A percentile compares a stretch with the other conserved stretches of the same genome.
Evolutionary conservation across 1,140 invertebrate genomes (phyloP).

Genomic region (Stegodyphus dumicola): DNA sequence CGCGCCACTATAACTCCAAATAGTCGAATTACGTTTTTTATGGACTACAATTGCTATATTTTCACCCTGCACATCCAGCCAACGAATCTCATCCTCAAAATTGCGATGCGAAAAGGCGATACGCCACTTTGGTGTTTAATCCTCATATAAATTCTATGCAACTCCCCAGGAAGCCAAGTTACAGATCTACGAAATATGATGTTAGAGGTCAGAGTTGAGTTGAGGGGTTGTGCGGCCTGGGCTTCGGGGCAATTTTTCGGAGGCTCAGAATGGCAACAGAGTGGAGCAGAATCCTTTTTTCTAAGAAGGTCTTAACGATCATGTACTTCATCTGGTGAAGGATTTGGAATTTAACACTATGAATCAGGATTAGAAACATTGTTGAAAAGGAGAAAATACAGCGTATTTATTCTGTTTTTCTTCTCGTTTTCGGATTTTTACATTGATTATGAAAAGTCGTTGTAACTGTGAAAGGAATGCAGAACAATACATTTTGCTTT

Average conservation of each 20-base stretch:
- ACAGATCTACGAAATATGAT: conserved; percentile 18
- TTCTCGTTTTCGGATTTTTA: too few relatives aligned
- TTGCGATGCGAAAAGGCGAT: not conserved
- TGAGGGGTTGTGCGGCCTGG: not conserved
- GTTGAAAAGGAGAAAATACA: too few relatives aligned
- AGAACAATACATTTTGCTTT: too few relatives aligned
- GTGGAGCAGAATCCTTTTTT: not conserved
- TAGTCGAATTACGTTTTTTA: not conserved
- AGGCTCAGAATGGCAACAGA: not conserved
- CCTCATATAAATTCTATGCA: conserved; percentile 28
- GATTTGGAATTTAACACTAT: not conserved
- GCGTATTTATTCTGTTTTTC: too few relatives aligned
- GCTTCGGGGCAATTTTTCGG: not conserved
- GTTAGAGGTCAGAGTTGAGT: conserved; percentile 39
- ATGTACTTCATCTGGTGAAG: not conserved
- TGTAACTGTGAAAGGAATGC: too few relatives aligned
- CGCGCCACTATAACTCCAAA: too few relatives aligned
- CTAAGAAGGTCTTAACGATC: not conserved
- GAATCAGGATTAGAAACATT: not conserved
- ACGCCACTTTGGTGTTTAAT: not conserved
- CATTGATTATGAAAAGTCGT: too few relatives aligned
- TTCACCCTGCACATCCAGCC: not conserved
- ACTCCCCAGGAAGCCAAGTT: not conserved
- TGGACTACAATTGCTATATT: not conserved
- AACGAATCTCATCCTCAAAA: not conserved